phyloP scores from a whole-genome alignment of 2,888 invertebrate genomes.

The Perizoma flavofasciatum region DNA sequence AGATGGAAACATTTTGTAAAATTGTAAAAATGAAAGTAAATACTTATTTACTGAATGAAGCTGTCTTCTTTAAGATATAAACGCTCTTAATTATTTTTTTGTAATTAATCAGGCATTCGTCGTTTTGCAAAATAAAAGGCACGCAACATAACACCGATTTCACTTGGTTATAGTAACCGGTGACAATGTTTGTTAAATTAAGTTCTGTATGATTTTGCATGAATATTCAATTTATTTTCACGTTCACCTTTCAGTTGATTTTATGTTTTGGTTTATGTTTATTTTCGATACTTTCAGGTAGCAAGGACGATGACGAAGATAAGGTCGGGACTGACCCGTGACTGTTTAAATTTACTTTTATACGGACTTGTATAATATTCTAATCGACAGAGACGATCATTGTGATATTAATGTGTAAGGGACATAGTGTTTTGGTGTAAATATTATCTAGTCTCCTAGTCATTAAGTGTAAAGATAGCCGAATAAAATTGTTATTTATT shows the following conservation, averaged over 20 bases:
- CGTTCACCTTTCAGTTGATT: conserved; percentile 34
- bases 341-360: conserved; percentile 61
- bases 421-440: conserved; percentile 68
- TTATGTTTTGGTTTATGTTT: conserved; percentile 62
- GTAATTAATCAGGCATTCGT: conserved; percentile 39
- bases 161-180: background rate
- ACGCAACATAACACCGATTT: no score
- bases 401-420: conserved; percentile 81
- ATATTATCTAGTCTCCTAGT: conserved; percentile 55
- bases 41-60: no score
- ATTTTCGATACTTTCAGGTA: conserved; percentile 79
- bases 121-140: background rate
- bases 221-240: conserved; percentile 4
- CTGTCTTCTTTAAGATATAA: no score
- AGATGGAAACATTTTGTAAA: no score
- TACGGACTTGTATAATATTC: conserved; percentile 48
- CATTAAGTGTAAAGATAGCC: conserved; percentile 66
- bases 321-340: conserved; percentile 74
- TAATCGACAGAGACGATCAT: conserved; percentile 77
- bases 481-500: conserved; percentile 70
- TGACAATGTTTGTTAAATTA: background rate
- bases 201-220: background rate
- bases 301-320: conserved; percentile 78
- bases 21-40: no score
- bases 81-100: background rate